These are phyloP conservation scores for Copidosoma aretas DNA, from an alignment of 2,888 invertebrate genomes.

Conservation along the genomic window DNA sequence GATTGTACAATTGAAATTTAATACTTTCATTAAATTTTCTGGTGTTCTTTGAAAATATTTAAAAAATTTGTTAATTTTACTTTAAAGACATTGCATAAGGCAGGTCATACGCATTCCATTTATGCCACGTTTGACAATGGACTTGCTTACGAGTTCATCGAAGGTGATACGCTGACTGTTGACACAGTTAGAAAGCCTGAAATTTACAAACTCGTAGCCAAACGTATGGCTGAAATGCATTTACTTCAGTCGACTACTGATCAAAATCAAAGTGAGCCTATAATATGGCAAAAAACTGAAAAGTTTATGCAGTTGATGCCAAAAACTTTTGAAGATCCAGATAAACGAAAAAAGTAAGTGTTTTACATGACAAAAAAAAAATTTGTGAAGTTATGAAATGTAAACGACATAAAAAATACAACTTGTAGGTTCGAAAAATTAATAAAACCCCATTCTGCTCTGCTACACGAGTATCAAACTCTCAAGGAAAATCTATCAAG, in stretches of 20 bases:
- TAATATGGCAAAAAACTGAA: conserved; percentile 79
- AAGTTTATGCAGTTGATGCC: conserved; percentile 79
- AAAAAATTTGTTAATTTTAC: conserved; percentile 56
- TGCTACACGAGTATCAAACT: conserved; percentile 74
- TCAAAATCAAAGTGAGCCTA: conserved; percentile 64
- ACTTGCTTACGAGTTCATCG: conserved; percentile 85
- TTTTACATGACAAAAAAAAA: neutral
- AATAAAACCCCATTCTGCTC: conserved; percentile 71
- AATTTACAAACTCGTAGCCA: conserved; percentile 79
- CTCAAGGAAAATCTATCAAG: conserved; percentile 71
- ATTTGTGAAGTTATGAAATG: neutral
- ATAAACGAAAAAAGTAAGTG: conserved; percentile 74
- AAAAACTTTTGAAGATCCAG: conserved; percentile 70
- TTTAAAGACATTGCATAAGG: conserved; percentile 69
- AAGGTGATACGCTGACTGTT: conserved; percentile 78
- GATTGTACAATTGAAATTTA: neutral
- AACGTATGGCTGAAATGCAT: conserved; percentile 84
- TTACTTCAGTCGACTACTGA: conserved; percentile 62
- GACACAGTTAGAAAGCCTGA: conserved; percentile 70
- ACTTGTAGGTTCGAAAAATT: conserved; percentile 70
- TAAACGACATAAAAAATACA: neutral
- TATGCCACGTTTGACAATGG: conserved; percentile 95
- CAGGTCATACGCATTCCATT: conserved; percentile 82
- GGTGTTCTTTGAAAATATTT: neutral
- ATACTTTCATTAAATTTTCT: conserved; percentile 20